Base-by-base conservation (phyloP, 2,113 vertebrate genomes). In the Panthera leo region DNA sequence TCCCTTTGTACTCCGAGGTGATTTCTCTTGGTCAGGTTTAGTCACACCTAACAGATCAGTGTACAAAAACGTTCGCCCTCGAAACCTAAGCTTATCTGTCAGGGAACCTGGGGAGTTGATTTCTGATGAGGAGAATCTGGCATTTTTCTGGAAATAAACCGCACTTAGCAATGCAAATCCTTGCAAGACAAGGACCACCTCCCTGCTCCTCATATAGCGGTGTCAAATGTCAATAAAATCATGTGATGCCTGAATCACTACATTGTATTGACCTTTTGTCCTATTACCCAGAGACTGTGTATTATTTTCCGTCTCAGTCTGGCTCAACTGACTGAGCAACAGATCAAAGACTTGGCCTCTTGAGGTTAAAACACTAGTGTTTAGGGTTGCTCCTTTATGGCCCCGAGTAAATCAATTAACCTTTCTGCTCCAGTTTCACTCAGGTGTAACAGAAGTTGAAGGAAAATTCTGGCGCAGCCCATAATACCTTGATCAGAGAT, bases 391-490 rank as follows among this genome's bases (percentile, higher is more conserved):
- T 85, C 31, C 31, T 85, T 89, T 27, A 34, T 19, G 31, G 55
- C 23, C 23, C n/a, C 10, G 5, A 76, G 8, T n/a, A 90, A 97
- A 92, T 93, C 90, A 87, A 25, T 85, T 93, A 91, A 94, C 12
- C 39, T 80, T 82, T 85, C n/a, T 39, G 63, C 5, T 14, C 29
- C 48, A 11, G 0, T 68, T 83, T 85, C 29, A 75, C 21, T 76
- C 68, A 63, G n/a, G 36, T 36, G 25, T 19, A 86, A 34, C 34
- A 58, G 73, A 34, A 68, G 8, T 29, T n/a, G 82, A 73, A 45
- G 31, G 61, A 91, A 85, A 88, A 78, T 68, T 61, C 45, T 76
- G 13, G 0, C 14, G 73, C 34, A 61, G 7, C 5, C 21, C 29
- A 11, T 51, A 70, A n/a, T 75, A 70, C 34, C 23, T 91, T 78